Evolutionary conservation across 2,888 invertebrate species (phyloP), one percentile per base, ranked within the genome.

Genomic region (Emmelina monodactyla): DNA sequence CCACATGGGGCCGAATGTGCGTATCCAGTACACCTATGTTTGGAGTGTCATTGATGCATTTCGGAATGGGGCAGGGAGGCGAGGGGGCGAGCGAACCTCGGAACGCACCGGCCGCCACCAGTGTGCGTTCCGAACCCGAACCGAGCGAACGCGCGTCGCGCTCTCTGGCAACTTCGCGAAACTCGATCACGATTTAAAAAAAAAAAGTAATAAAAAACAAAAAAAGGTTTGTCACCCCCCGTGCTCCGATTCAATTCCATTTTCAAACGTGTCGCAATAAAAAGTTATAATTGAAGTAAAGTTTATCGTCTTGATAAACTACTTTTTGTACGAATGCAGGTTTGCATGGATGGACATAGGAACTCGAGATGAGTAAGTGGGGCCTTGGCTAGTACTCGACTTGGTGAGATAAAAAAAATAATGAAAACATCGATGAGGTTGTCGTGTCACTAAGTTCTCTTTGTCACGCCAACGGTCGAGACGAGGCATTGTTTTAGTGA

Each of bases 21-120:
- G 76, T 68, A 68, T n/a, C n/a, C 25, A 25, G 25, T 11, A 11
- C 25, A 25, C 25, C 25, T 25, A 25, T 71, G 56, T 58, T 66
- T 65, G 58, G 58, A 70, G 70, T 78, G 73, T 72, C 76, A 76
- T 75, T 76, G 78, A 78, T 78, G 79, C 79, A 78, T 72, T 73
- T 76, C 68, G 73, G 72, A 68, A 56, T 75, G 75, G 66, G 71
- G 60, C 54, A 54, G 54, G 51, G 58, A 64, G 34, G 13, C 2
- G 7, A 14, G 29, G 29, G 13, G 41, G 43, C 44, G 46, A 40
- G 43, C 58, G 55, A 53, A 56, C 58, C 53, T 54, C 53, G 45
- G 36, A 16, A 28, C 22, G 16, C 16, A 13, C 28, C n/a, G 14
- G 31, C 15, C 5, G 38, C 43, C 40, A 43, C 47, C 70, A 73